Base-by-base conservation (phyloP, 2,113 vertebrate species). In the Crotalus helleri region DNA sequence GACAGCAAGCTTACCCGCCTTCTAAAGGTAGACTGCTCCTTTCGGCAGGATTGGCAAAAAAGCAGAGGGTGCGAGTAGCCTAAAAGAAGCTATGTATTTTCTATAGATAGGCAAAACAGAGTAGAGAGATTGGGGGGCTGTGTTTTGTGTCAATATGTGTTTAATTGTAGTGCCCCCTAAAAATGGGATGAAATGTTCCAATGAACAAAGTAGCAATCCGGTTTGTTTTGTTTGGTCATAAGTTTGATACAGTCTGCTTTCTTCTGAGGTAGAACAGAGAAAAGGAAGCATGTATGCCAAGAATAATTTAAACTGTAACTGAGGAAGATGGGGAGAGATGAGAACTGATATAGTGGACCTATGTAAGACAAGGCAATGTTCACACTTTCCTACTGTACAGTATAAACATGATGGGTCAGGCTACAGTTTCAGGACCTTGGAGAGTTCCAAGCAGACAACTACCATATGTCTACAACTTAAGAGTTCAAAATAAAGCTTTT, bases 1-100 rank as follows among this genome's bases (percentile, higher is more conserved):
- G 99, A 99, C 98, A 99, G 99, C 98, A 99, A 99, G 96, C 97
- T 99, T 95, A 99, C 99, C 0, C 97, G 98, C 19, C 98, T 99
- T 12, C 98, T 99, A 51, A 99, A 99, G 99, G 99, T 99, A 96
- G 33, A 46, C 55, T 39, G 17, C 21, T 49, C 21, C 85, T 10
- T 10, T 49, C 2, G 2, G 90, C n/a, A 49, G 24, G 8, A 5
- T 1, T 88, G 85, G 0, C 5, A 5, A 39, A 51, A 12, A 54
- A 15, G 49, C 57, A 33, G 8, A 10, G 11, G 7, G n/a, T 44
- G 2, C 5, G 57, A 57, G 46, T 33, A 26, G 44, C 61, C n/a
- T 53, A 57, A 11, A 29, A 15, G 49, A 51, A 51, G 2, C 39
- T 58, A 21, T 64, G n/a, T 12, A 39, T 54, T 69, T 69, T 64